Percentiles rank a stretch among this genome's conserved stretches.
Conservation (phyloP, 2,888 invertebrate species). For the Torymus texanus region DNA sequence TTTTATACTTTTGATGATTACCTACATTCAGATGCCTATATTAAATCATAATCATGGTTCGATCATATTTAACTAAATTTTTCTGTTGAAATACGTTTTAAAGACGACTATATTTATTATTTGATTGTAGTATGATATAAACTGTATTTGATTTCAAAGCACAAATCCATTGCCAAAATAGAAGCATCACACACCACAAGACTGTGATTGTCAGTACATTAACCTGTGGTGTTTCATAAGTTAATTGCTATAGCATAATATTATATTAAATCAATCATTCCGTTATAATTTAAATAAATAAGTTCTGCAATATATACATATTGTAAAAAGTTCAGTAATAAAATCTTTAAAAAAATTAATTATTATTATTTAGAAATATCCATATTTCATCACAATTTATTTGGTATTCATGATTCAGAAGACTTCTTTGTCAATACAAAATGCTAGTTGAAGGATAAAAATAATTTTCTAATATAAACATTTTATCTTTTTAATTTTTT, state of each 20-base stretch:
- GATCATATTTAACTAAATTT: conserved; percentile 13
- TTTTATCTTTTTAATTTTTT: conserved; percentile 45
- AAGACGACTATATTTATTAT: neutral
- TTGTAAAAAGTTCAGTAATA: conserved; percentile 53
- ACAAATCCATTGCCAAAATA: conserved; percentile 48
- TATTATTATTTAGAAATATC: conserved; percentile 49
- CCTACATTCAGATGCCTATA: conserved; percentile 28
- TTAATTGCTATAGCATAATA: conserved; percentile 34
- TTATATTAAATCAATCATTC: conserved; percentile 41
- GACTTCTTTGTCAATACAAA: conserved; percentile 54
- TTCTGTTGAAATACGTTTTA: neutral
- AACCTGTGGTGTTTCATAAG: conserved; percentile 38
- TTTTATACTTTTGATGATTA: conserved; percentile 10
- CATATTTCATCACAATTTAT: conserved; percentile 54
- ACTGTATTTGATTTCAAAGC: conserved; percentile 39
- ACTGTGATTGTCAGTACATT: conserved; percentile 51
- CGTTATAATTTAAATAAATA: conserved; percentile 51
- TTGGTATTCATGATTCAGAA: conserved; percentile 55
- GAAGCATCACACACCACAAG: conserved; percentile 40
- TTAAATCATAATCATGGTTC: conserved; percentile 11
- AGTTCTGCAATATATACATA: conserved; percentile 49
- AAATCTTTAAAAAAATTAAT: conserved; percentile 49
- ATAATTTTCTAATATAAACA: conserved; percentile 52
- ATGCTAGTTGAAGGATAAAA: conserved; percentile 55
- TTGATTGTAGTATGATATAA: conserved; percentile 10